Evolutionary conservation across 2,113 vertebrate genomes (phyloP), one percentile per base, ranked within the genome.

Genomic region (Turnix velox): DNA sequence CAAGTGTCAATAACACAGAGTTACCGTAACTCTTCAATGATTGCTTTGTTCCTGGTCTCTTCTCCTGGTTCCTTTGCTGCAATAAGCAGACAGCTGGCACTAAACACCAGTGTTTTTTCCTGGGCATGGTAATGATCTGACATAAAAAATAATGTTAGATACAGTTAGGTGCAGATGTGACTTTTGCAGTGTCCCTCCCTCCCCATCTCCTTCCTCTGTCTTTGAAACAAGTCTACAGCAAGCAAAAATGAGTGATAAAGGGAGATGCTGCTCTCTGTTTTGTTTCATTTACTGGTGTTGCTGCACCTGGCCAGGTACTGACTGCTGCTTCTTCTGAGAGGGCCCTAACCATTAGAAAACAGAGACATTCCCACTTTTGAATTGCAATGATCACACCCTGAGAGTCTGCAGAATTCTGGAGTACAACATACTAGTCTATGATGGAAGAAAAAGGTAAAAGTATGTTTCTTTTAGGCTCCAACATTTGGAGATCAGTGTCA

Each of bases 81-180:
- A 43, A 67, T 43, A 52, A 83, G 63, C 59, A 84, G 81, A 51
- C 92, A 95, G 77, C 69, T 87, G 92, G 66, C 84, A 79, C 65
- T 48, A 48, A 87, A 78, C 52, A 45, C 39, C 48, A 18, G 22
- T 43, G 74, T 2, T 48, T 77, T 81, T 84, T 91, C 87, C 78
- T 79, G 74, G 22, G 7, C 55, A 33, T 37, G 62, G 9, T 51
- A 89, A 89, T 33, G 74, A 75, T 89, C 37, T 68, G 62, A 68
- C 89, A 91, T 92, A 94, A 93, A 93, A 87, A 30, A 91, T 82
- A 84, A 90, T 65, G 66, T 72, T 78, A 92, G 66, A 57, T 39
- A 75, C 63, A 82, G 69, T 51, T 35, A 88, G 81, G 87, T 80
- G 88, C 65, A 87, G 89, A 84, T 90, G 68, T 67, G 86, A 88